Base-by-base conservation (phyloP, 2,888 invertebrate genomes). In the Protonemura montana region DNA sequence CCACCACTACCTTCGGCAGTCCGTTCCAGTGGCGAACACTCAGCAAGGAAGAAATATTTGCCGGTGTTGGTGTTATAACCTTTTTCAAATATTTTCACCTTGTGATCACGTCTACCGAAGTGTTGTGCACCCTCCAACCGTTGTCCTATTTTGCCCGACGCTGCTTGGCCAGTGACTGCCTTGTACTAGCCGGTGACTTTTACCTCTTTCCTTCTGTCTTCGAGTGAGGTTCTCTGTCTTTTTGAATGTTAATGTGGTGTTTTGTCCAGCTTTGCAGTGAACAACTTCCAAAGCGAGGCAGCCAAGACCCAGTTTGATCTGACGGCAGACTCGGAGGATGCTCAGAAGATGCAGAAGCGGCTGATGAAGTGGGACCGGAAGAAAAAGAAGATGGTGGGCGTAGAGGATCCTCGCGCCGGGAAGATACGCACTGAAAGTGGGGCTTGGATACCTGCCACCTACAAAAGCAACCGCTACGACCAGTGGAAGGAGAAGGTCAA, bases 371-470 rank as follows among this genome's bases (percentile, higher is more conserved):
- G 99, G 99, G 99, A 99, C 92, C 94, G 98, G 84, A 98, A 98
- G 91, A 95, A 97, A 91, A 99, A 99, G 94, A 98, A 97, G 92
- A 98, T 98, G 95, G 95, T 99, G 42, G 93, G 94, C 30, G 93
- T 90, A 86, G 89, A 94, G 93, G 92, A 93, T 89, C 89, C 91
- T 0, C 94, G 94, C 88, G 91, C 92, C 28, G 95, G 95, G 86
- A 97, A 96, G 92, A 98, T 99, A 88, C 95, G 96, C 89, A 99
- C 99, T 0, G 99, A 99, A 92, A 98, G 98, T 87, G 99, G 99
- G 26, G 95, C 94, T 0, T 97, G 97, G 95, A 98, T 99, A 89
- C 96, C 98, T 0, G 97, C 98, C 0, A 95, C 97, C 0, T 99
- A 97, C 92, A 98, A 98, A 92, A 96, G 97, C 87, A 96, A 98